Evolutionary conservation across 2,113 vertebrate genomes (phyloP).

Genomic region (Genyomyrus donnyi): DNA sequence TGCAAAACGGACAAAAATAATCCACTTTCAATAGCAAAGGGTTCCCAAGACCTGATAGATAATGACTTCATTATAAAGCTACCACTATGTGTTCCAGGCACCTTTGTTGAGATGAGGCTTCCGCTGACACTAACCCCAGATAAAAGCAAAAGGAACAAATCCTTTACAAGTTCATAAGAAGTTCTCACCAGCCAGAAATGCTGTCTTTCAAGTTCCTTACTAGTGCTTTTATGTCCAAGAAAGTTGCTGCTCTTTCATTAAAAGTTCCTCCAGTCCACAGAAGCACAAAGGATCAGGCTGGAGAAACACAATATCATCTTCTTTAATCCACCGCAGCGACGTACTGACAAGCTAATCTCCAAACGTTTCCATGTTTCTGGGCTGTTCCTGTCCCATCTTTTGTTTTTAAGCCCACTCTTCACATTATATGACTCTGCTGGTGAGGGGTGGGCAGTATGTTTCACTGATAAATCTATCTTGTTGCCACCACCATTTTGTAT

Average conservation of each 20-base stretch:
- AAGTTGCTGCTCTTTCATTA: slow-evolving; percentile 5
- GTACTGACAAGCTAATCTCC: background rate
- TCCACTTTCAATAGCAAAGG: background rate
- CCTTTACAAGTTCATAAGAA: background rate
- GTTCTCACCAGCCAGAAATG: background rate
- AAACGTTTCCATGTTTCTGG: background rate
- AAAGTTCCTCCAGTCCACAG: background rate
- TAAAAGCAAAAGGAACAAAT: slow-evolving; percentile 1
- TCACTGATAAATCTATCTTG: background rate
- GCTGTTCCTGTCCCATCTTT: background rate
- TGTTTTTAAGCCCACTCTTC: background rate
- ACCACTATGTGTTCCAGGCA: background rate
- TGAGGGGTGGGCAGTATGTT: background rate
- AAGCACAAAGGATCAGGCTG: background rate
- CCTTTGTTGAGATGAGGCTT: background rate
- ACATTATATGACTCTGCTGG: background rate
- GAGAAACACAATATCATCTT: background rate
- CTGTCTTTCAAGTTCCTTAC: background rate
- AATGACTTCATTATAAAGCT: background rate
- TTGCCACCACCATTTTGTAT: background rate
- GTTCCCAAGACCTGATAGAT: background rate
- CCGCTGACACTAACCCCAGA: slow-evolving; percentile 1
- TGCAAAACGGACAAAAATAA: background rate
- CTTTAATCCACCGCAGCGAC: background rate
- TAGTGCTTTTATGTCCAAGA: background rate